A percentile compares a stretch with the other conserved stretches of the same genome.
phyloP scores from a whole-genome alignment of 92 coral and sea anemone species.

The Nematostella vectensis region DNA sequence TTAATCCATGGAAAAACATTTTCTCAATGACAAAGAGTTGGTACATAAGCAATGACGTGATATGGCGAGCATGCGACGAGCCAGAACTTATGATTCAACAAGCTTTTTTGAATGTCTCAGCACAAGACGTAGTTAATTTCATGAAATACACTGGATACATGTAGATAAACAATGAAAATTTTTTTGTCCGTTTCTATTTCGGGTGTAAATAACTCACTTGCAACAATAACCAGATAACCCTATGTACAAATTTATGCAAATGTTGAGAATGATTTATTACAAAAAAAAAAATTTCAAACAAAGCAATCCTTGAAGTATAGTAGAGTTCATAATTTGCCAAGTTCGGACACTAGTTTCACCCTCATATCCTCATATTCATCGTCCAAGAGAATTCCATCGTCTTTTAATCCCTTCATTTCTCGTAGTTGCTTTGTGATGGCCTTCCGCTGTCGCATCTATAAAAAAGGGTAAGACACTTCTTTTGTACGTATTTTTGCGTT shows the following conservation, averaged over 20 bases:
- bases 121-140: slow-evolving; percentile 6
- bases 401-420: neutral
- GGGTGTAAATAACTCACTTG: no score
- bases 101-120: slow-evolving; percentile 17
- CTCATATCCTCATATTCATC: neutral
- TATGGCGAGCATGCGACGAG: slow-evolving; percentile 7
- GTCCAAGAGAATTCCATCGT: neutral
- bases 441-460: neutral
- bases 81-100: slow-evolving; percentile 19
- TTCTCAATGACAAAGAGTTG: no score
- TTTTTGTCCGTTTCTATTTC: no score
- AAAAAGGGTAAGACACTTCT: slow-evolving; percentile 1
- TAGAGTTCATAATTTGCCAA: neutral
- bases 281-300: no score
- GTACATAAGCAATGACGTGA: no score
- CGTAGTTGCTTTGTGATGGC: neutral
- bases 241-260: no score
- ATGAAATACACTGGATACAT: slow-evolving; percentile 15
- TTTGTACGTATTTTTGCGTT: no score
- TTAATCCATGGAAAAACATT: no score
- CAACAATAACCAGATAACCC: no score
- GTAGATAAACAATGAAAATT: slow-evolving; percentile 5
- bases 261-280: no score
- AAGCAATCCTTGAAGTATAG: neutral
- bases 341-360: neutral